These are phyloP conservation scores for Elephas maximus DNA, from an alignment of 2,113 vertebrate genomes.

Conservation along the genomic window DNA sequence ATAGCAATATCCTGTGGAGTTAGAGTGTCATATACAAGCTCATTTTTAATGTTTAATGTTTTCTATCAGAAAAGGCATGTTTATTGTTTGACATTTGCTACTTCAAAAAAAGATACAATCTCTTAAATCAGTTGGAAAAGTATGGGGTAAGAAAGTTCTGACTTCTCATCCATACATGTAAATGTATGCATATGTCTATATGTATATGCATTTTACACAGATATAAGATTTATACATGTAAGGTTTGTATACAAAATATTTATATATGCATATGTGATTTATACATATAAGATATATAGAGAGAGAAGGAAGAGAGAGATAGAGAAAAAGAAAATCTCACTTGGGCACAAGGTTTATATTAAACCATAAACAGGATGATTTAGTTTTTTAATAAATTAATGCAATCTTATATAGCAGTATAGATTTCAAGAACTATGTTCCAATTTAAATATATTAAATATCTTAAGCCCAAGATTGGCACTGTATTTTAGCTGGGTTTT, in stretches of 20 bases:
- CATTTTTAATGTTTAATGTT: neutral
- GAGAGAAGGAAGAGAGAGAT: neutral
- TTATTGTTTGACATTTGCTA: constrained; percentile 7
- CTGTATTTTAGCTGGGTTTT: constrained; percentile 41
- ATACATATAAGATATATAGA: neutral
- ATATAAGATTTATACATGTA: neutral
- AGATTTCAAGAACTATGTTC: neutral
- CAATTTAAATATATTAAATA: neutral
- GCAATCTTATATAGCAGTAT: neutral
- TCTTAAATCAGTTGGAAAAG: neutral
- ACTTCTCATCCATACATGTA: neutral
- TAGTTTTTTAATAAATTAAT: constrained; percentile 15
- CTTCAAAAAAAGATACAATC: neutral
- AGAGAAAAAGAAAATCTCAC: neutral
- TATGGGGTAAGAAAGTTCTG: neutral
- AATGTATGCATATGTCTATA: neutral
- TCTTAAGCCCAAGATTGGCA: neutral
- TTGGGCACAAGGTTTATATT: neutral
- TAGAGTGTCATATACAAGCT: neutral
- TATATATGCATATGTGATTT: neutral
- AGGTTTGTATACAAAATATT: neutral
- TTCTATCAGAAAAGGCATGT: constrained; percentile 24
- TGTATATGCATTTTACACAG: neutral
- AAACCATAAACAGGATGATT: neutral
- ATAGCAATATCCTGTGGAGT: neutral